Base-by-base conservation (phyloP, 2,888 invertebrate species). In the Augochlorella aurata region DNA sequence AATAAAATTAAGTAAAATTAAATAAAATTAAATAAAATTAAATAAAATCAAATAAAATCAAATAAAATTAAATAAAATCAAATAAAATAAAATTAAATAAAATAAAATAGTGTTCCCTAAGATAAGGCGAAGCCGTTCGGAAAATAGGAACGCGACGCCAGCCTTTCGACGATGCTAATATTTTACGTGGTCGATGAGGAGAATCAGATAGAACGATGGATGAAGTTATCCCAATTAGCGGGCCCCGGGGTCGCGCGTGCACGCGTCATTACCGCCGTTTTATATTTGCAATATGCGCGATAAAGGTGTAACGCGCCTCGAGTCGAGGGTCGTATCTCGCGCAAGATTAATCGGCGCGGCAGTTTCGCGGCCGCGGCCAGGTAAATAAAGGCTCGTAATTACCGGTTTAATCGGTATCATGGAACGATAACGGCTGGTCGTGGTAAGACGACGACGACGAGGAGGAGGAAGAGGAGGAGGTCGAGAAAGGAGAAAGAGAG, bases 341-440 rank as follows among this genome's bases (percentile, higher is more conserved):
- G 8, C 58, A 52, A 71, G 79, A 78, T 80, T 78, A 78, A 80
- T 78, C 79, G 79, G 50, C 50, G 29, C 18, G 67, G 47, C 12
- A 29, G 58, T 71, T 61, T 24, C n/a, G 66, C 49, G 44, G 44
- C 45, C 45, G n/a, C 1, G 61, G n/a, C 24, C 21, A n/a, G 70
- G 66, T 72, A 78, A 80, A 78, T 61, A 67, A 50, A 68, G 50
- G 49, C 21, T 12, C 29, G 78, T 63, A 68, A 79, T 79, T 79
- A 38, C 49, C 18, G 24, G 24, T 10, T 45, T 68, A 52, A 79
- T 80, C 79, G 67, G 45, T 54, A 73, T 68, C 50, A 68, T 61
- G 49, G 52, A 47, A 69, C 80, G 68, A 52, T 70, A 78, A 29
- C 54, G 21, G 29, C 5, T 21, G 18, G 21, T 49, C 8, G 14